Evolutionary conservation across 2,113 vertebrate species (phyloP), one percentile per base, ranked within the genome.

Genomic region (Sinosuthora webbiana): DNA sequence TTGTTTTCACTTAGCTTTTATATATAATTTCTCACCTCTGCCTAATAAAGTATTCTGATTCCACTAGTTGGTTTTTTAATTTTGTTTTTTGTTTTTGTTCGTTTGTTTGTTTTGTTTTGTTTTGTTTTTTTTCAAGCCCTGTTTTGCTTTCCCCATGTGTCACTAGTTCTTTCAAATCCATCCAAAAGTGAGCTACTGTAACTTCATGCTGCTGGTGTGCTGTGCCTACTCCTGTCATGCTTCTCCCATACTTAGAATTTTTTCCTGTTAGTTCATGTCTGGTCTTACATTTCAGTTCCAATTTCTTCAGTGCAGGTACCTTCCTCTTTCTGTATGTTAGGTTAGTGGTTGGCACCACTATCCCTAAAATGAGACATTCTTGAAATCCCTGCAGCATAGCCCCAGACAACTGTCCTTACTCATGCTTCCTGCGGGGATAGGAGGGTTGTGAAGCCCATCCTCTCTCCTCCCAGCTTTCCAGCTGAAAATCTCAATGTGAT

Each of bases 391-490:
- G 25, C 44, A 57, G 27, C 41, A 6, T 9, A 30, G 27, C 41
- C 27, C 44, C 2, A 0, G 23, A 39, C 6, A 31, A 7, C 35
- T 39, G 35, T 62, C 31, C 59, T 55, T 62, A 67, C 27, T 8
- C 27, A 19, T 55, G 30, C 20, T 67, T 62, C 19, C 24, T 1
- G 1, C 0, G 0, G 11, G 41, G 23, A 7, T 31, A 17, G 73
- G 56, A 62, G 73, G 16, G 13, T 68, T 2, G 16, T 5, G 1
- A 20, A 87, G 28, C 55, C 39, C 35, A 52, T 74, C 35, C 15
- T 57, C 12, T 62, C 31, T 86, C 60, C 22, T 86, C 88, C 24
- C 33, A 87, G 62, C 44, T 42, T 90, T 56, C 50, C 41, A 63
- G 71, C 60, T 88, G 56, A 81, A 93, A 75, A 68, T 87, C 80